Conservation (phyloP, 2,113 vertebrate species). For the Nicator chloris region DNA sequence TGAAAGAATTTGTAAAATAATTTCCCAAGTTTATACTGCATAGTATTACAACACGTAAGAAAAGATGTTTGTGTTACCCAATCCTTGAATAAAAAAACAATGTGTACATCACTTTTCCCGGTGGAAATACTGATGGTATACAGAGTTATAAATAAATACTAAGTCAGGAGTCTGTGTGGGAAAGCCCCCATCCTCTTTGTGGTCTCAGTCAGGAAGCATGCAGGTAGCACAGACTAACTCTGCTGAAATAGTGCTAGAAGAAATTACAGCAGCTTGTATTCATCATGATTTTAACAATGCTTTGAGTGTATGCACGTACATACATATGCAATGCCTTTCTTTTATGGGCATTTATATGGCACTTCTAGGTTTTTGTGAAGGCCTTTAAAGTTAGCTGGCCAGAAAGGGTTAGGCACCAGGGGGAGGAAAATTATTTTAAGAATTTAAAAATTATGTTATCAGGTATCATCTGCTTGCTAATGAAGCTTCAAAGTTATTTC, state of each 20-base stretch:
- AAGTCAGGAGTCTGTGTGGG: constrained; percentile 37
- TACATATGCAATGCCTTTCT: background rate
- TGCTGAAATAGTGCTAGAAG: background rate
- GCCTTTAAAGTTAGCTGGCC: constrained; percentile 31
- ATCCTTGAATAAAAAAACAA: background rate
- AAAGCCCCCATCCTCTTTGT: constrained; percentile 28
- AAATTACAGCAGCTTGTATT: background rate
- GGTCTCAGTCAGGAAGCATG: background rate
- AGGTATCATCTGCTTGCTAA: constrained; percentile 66
- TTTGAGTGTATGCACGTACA: background rate
- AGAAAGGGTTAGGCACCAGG: constrained; percentile 12
- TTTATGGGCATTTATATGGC: background rate
- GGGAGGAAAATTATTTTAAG: constrained; percentile 49
- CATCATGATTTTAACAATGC: background rate
- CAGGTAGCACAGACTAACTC: background rate
- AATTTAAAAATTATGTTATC: constrained; percentile 49
- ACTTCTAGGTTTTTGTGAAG: constrained; percentile 20
- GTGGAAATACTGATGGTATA: constrained; percentile 50
- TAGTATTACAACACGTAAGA: background rate
- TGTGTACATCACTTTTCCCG: background rate
- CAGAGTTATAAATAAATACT: constrained; percentile 36
- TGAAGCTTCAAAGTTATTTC: constrained; percentile 74
- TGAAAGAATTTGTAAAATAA: constrained; percentile 9
- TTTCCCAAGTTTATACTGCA: background rate
- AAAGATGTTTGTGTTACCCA: background rate